Evolutionary conservation across 2,113 vertebrate genomes (phyloP).

Genomic region (Misgurnus mizolepis): DNA sequence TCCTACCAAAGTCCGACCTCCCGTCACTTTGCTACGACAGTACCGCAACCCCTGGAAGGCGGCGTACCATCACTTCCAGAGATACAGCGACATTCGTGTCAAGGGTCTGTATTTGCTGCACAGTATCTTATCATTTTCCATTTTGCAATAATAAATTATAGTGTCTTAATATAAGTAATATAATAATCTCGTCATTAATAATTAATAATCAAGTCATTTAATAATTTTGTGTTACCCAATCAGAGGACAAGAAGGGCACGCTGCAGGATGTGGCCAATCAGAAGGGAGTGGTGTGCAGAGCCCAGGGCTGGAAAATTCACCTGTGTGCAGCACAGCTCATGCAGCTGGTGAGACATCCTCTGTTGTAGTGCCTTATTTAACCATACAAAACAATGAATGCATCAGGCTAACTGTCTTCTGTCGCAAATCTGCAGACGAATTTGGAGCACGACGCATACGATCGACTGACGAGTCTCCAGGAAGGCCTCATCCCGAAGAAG

Average conservation of each 20-base stretch:
- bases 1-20: constrained; percentile 87
- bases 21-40: constrained; percentile 91
- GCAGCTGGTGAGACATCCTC: constrained; percentile 83
- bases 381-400: neutral
- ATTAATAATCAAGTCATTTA: neutral
- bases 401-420: neutral
- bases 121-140: neutral
- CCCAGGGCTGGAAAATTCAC: constrained; percentile 98
- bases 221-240: constrained; percentile 25
- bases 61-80: constrained; percentile 97
- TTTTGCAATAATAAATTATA: neutral
- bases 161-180: no score
- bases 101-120: constrained; percentile 81
- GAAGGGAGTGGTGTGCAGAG: constrained; percentile 94
- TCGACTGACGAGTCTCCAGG: constrained; percentile 91
- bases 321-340: constrained; percentile 94
- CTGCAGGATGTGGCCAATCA: constrained; percentile 96
- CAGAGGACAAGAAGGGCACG: constrained; percentile 97
- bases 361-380: neutral
- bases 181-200: no score
- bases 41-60: constrained; percentile 99
- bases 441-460: constrained; percentile 95
- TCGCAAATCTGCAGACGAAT: constrained; percentile 76
- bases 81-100: constrained; percentile 93
- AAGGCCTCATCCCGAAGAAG: constrained; percentile 96